Evolutionary conservation across 1,140 invertebrate genomes (phyloP).

Genomic region (Leptopilina boulardi): DNA sequence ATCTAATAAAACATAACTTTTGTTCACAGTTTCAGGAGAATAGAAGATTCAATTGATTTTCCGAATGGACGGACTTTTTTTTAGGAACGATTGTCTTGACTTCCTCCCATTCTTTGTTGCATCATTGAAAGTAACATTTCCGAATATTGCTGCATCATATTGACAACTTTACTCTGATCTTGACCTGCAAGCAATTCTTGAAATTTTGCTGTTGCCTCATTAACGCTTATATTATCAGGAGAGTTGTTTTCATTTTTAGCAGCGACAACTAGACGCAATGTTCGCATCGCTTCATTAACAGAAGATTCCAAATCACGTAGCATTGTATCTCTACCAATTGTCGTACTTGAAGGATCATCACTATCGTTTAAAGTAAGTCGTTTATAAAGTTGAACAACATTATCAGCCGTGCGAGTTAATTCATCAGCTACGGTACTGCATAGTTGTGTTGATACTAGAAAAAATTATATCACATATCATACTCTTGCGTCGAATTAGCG

Average conservation of each 20-base stretch:
- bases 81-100: conserved; percentile 69
- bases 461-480: conserved; percentile 47
- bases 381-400: conserved; percentile 81
- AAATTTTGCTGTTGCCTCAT: conserved; percentile 68
- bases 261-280: conserved; percentile 66
- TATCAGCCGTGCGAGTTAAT: conserved; percentile 80
- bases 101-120: conserved; percentile 78
- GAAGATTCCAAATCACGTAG: conserved; percentile 70
- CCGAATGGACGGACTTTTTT: conserved; percentile 59
- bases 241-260: conserved; percentile 60
- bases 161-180: conserved; percentile 76
- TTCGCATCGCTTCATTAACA: conserved; percentile 72
- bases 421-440: conserved; percentile 81
- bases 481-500: background rate
- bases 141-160: conserved; percentile 82
- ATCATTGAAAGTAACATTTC: conserved; percentile 80
- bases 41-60: conserved; percentile 35
- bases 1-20: background rate
- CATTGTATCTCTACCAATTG: conserved; percentile 71
- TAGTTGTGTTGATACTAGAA: conserved; percentile 80
- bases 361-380: conserved; percentile 74
- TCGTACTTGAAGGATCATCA: conserved; percentile 57
- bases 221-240: conserved; percentile 57
- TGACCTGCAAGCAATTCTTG: conserved; percentile 69
- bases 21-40: background rate